Evolutionary conservation across 2,888 invertebrate species (phyloP), one percentile per base, ranked within the genome.

Genomic region (Drepana falcataria): DNA sequence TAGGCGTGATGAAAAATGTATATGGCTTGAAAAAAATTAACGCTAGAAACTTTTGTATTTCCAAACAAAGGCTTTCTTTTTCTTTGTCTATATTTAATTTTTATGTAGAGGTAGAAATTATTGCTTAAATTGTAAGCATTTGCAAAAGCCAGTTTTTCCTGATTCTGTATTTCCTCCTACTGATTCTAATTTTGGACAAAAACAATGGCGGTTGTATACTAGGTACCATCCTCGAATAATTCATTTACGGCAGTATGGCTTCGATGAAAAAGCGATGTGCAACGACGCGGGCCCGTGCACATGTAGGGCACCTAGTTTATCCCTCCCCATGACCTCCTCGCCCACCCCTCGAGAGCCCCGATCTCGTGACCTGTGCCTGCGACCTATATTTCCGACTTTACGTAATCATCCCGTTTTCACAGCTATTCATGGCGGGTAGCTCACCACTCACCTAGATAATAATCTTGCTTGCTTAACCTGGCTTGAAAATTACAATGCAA

Each of bases 231-330:
- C 64, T 69, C 66, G 61, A 71, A 73, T 72, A 71, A 79, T 75
- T 76, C 64, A 73, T 77, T 75, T 78, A 69, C 69, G 65, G 67
- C 59, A 55, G 57, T 61, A 58, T 60, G 64, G 65, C 59, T 67
- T 64, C 68, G 66, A 68, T 75, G 72, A 74, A 76, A 79, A 73
- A 70, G 60, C 69, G 66, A 55, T 68, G 68, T 70, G 70, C 71
- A 73, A 61, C 64, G 61, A 51, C 61, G 59, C 61, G 64, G 57
- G 48, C 61, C 66, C 53, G 57, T 73, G 72, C 70, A 69, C 71
- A 85, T 81, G 76, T 85, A 84, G 84, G 85, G 69, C 84, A 87
- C 86, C 86, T 79, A 83, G 78, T 85, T 83, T 64, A 59, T 55
- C 63, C 61, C 52, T 35, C 52, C 56, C 56, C 55, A 35, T 56